Conservation (phyloP, 2,113 vertebrate genomes). For the Sebastes fasciatus region DNA sequence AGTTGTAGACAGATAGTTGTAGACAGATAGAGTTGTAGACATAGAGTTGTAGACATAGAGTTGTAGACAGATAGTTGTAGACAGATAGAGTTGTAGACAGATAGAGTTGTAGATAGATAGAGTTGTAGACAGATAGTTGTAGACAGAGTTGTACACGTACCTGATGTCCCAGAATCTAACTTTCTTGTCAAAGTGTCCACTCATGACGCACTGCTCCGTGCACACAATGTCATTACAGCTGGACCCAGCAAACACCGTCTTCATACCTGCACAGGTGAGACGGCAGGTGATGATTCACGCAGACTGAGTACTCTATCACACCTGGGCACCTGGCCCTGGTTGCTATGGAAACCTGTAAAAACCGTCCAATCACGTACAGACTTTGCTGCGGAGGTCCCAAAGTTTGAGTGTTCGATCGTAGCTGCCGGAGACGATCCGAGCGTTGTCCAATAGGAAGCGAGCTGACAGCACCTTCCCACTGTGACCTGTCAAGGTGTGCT, state of each 20-base stretch:
- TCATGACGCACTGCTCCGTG: slow-evolving; percentile 99
- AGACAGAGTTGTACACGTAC: neutral
- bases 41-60: too few species aligned
- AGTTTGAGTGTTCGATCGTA: slow-evolving; percentile 98
- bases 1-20: too few species aligned
- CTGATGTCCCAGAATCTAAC: slow-evolving; percentile 98
- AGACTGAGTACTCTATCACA: neutral
- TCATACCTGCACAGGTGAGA: slow-evolving; percentile 89
- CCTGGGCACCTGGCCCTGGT: neutral
- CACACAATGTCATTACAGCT: slow-evolving; percentile 99
- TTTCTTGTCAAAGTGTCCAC: slow-evolving; percentile 99
- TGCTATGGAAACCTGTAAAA: neutral
- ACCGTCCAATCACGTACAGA: slow-evolving; percentile 88
- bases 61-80: too few species aligned
- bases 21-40: too few species aligned
- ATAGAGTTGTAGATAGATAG: too few species aligned
- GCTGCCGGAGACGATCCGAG: slow-evolving; percentile 97
- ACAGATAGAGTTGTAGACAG: too few species aligned
- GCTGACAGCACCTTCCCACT: slow-evolving; percentile 97
- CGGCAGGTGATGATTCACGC: neutral
- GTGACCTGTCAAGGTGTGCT: slow-evolving; percentile 98
- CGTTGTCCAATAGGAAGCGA: slow-evolving; percentile 96
- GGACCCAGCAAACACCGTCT: slow-evolving; percentile 98
- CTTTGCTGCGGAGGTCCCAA: slow-evolving; percentile 99
- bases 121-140: too few species aligned